These are phyloP conservation scores for Mesocricetus auratus DNA, from an alignment of 2,113 vertebrate genomes.

Conservation along the genomic window DNA sequence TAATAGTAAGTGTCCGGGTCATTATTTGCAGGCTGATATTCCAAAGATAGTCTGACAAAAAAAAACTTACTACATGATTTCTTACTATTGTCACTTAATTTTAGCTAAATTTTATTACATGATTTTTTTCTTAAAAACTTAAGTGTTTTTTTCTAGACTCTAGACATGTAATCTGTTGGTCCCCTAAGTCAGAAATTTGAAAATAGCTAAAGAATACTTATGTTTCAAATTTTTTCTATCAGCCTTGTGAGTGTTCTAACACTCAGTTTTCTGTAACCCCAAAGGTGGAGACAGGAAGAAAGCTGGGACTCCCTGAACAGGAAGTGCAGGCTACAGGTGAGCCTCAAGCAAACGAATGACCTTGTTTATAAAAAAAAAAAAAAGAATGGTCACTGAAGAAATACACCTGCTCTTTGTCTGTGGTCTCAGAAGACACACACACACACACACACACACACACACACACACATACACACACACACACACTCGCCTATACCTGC, in stretches of 20 bases:
- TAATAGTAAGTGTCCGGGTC: neutral
- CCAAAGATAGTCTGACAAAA: neutral
- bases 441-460: no score
- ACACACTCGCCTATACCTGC: neutral
- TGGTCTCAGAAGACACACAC: neutral
- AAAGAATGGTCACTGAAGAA: neutral
- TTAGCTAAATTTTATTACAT: constrained; percentile 14
- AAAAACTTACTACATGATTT: neutral
- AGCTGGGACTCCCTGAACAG: neutral
- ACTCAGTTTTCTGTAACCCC: neutral
- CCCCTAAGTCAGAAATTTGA: neutral
- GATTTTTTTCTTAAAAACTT: neutral
- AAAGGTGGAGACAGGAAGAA: no score
- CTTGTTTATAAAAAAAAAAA: neutral
- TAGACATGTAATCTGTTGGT: neutral
- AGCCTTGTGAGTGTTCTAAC: neutral
- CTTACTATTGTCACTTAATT: constrained; percentile 3
- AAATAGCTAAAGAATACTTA: neutral
- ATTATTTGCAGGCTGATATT: neutral
- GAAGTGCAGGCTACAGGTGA: neutral
- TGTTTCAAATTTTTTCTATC: neutral
- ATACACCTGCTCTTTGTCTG: neutral
- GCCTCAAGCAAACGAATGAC: neutral
- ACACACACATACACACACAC: neutral
- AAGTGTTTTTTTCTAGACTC: constrained; percentile 16